Evolutionary conservation across 2,888 invertebrate species (phyloP).

Genomic region (Brachynemurus nebulosus): DNA sequence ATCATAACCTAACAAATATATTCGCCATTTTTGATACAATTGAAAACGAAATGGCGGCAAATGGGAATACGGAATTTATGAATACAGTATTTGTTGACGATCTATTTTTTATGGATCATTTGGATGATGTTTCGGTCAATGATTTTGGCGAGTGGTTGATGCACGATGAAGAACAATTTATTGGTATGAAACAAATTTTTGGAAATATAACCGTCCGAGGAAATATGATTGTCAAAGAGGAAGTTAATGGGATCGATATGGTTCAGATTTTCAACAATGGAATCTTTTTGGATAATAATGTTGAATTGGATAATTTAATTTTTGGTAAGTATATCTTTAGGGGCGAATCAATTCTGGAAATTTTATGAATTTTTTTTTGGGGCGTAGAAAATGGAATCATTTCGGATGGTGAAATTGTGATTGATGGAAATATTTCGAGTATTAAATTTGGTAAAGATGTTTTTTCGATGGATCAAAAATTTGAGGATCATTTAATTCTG

Average conservation of each 20-base stretch:
- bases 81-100: constrained; percentile 26
- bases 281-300: constrained; percentile 29
- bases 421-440: constrained; percentile 28
- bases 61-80: constrained; percentile 13
- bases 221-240: constrained; percentile 25
- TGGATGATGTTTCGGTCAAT: constrained; percentile 30
- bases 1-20: constrained; percentile 12
- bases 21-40: background rate
- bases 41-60: background rate
- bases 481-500: constrained; percentile 24
- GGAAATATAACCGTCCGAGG: constrained; percentile 26
- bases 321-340: background rate
- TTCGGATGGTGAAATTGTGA: constrained; percentile 18
- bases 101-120: constrained; percentile 28
- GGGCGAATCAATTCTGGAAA: too few species aligned
- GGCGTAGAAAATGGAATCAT: constrained; percentile 13
- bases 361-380: background rate
- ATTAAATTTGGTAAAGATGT: constrained; percentile 34
- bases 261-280: constrained; percentile 26
- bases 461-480: constrained; percentile 21
- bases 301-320: constrained; percentile 22
- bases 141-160: constrained; percentile 33
- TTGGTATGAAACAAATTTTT: constrained; percentile 23
- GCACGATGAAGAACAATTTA: constrained; percentile 25
- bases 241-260: constrained; percentile 28